Conservation (phyloP, 2,888 invertebrate genomes). For the Dione juno region DNA sequence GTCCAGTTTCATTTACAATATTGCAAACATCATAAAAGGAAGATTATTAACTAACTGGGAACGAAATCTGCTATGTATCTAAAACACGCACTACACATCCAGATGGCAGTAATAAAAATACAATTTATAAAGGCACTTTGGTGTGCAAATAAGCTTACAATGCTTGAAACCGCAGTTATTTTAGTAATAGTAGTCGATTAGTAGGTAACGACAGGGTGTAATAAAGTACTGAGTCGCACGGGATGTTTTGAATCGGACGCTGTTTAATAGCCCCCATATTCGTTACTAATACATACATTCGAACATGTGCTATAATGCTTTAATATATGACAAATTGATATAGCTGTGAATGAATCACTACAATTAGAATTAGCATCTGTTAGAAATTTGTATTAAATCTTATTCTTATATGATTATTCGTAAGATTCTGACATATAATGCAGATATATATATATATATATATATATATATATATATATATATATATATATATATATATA, state of each 20-base stretch:
- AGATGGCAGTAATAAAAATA: constrained; percentile 8
- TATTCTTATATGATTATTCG: background rate
- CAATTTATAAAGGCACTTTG: constrained; percentile 14
- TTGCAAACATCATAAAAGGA: background rate
- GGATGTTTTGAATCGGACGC: constrained; percentile 81
- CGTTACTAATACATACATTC: constrained; percentile 55
- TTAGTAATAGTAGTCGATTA: constrained; percentile 80
- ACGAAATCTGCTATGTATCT: background rate
- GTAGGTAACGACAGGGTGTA: constrained; percentile 75
- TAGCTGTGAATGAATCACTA: constrained; percentile 1
- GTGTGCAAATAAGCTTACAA: constrained; percentile 33
- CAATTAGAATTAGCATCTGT: background rate
- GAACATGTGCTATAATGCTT: constrained; percentile 39
- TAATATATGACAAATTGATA: constrained; percentile 31
- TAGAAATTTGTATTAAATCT: background rate
- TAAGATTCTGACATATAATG: too few relatives aligned
- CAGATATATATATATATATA: too few relatives aligned
- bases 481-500: too few relatives aligned
- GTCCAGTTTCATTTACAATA: background rate
- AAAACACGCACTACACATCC: background rate
- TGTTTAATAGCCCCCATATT: constrained; percentile 77
- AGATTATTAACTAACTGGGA: background rate
- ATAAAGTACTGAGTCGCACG: constrained; percentile 74
- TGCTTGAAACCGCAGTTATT: constrained; percentile 66
- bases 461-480: too few relatives aligned